These are phyloP conservation scores for Denticeps clupeoides DNA, from an alignment of 2,797 vertebrate species.

Conservation along the genomic window DNA sequence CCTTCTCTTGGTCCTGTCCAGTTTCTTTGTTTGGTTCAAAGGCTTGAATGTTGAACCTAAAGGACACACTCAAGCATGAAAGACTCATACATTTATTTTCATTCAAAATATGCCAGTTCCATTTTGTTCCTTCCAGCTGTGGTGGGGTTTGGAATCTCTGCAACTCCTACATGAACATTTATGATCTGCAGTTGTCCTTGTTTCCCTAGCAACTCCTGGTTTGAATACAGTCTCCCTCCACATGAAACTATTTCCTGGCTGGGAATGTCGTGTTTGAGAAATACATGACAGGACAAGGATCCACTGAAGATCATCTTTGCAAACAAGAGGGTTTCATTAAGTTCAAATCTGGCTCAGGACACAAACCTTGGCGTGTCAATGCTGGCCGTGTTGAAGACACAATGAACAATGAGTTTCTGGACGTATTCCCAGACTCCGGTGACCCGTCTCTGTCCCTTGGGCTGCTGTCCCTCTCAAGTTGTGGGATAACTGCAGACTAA, in stretches of 20 bases:
- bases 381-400: conserved; percentile 35
- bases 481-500: conserved; percentile 53
- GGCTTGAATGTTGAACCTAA: conserved; percentile 68
- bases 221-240: conserved; percentile 35
- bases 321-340: not conserved
- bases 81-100: not conserved
- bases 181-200: conserved; percentile 25
- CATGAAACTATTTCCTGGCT: conserved; percentile 22
- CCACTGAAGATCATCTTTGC: too few relatives aligned
- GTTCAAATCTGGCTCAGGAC: not conserved
- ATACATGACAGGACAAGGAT: too few relatives aligned
- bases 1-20: conserved; percentile 59
- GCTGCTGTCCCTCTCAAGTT: conserved; percentile 56
- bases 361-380: conserved; percentile 57
- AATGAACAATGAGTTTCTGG: conserved; percentile 37
- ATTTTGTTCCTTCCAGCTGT: conserved; percentile 28
- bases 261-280: too few relatives aligned
- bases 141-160: conserved; percentile 23
- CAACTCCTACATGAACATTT: conserved; percentile 19
- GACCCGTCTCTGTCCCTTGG: conserved; percentile 55
- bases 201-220: conserved; percentile 20
- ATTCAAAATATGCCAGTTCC: not conserved
- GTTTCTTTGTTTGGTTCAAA: conserved; percentile 51
- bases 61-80: not conserved
- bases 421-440: conserved; percentile 34